Evolutionary conservation across 2,888 invertebrate species (phyloP).

Genomic region (Heliconius erato): DNA sequence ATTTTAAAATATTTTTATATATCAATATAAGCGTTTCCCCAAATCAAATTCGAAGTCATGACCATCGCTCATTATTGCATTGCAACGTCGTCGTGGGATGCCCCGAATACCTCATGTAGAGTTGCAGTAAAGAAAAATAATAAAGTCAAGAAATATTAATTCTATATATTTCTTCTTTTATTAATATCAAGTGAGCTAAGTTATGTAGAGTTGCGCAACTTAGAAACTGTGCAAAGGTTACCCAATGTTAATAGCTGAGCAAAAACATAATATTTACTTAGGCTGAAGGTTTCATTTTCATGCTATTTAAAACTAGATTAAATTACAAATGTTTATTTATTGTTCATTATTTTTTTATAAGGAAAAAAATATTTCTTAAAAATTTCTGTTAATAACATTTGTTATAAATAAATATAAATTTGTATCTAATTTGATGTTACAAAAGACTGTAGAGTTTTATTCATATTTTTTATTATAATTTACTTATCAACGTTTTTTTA

Average conservation of each 20-base stretch:
- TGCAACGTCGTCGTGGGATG: not conserved
- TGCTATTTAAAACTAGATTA: conserved; percentile 5
- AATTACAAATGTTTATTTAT: not conserved
- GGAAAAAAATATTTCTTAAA: not conserved
- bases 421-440: too few species aligned
- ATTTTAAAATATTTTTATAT: too few species aligned
- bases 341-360: not conserved
- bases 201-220: conserved; percentile 24
- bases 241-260: conserved; percentile 26
- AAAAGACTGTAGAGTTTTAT: too few species aligned
- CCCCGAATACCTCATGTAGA: not conserved
- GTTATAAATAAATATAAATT: too few species aligned
- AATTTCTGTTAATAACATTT: not conserved
- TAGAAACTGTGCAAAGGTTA: conserved; percentile 31
- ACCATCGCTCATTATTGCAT: not conserved
- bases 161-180: not conserved
- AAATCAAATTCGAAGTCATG: not conserved
- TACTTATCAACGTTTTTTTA: too few species aligned
- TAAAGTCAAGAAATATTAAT: not conserved
- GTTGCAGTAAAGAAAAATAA: not conserved
- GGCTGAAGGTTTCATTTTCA: conserved; percentile 7
- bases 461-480: too few species aligned
- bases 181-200: conserved; percentile 2
- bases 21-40: not conserved
- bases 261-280: conserved; percentile 20